phyloP scores from a whole-genome alignment of 2,888 invertebrate genomes.

The Tenthredo livida region DNA sequence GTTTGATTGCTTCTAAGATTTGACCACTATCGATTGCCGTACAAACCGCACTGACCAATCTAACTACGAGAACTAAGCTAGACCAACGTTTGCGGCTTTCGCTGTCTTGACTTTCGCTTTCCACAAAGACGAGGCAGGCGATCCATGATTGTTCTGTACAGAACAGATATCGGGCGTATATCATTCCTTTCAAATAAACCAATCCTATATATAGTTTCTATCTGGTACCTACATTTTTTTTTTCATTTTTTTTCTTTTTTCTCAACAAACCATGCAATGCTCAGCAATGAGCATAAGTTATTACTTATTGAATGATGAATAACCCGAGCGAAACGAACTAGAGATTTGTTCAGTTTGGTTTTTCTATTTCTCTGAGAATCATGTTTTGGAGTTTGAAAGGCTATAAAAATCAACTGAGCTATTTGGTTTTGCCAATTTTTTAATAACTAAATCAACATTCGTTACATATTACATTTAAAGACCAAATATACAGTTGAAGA shows the following conservation, averaged over 20 bases:
- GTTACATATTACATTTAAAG: neutral
- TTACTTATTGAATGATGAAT: no score
- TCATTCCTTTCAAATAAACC: slow-evolving; percentile 18
- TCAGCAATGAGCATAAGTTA: neutral
- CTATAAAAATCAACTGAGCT: neutral
- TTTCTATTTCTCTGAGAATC: neutral
- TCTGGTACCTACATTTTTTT: neutral
- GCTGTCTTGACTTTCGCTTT: slow-evolving; percentile 44
- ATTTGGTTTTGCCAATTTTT: neutral
- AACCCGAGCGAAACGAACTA: neutral
- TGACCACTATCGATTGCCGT: slow-evolving; percentile 20
- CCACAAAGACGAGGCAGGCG: neutral
- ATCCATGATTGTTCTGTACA: neutral
- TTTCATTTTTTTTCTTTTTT: neutral
- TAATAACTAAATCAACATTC: neutral
- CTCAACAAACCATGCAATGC: neutral
- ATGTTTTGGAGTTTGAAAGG: neutral
- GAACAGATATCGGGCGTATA: neutral
- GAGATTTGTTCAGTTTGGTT: neutral
- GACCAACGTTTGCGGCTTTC: slow-evolving; percentile 35
- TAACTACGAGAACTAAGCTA: slow-evolving; percentile 27
- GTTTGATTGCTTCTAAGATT: neutral
- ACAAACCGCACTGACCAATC: slow-evolving; percentile 31
- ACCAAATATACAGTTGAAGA: neutral
- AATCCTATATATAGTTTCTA: neutral